Conservation (phyloP, 2,113 vertebrate species). For the Orthonyx spaldingii region DNA sequence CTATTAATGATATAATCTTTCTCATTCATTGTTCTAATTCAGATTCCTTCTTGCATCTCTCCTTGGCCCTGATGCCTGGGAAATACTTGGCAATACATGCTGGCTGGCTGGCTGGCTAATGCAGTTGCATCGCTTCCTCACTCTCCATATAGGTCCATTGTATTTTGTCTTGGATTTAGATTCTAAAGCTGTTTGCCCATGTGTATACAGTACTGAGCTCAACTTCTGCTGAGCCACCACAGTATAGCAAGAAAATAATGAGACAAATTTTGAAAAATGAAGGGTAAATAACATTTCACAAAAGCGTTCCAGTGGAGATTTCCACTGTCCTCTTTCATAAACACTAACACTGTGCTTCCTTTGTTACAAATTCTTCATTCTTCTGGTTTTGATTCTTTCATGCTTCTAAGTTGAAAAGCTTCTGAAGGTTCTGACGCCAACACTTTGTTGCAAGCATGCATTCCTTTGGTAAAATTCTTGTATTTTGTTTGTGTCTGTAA, state of each 20-base stretch:
- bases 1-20: neutral
- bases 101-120: slow-evolving; percentile 25
- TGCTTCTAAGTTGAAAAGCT: neutral
- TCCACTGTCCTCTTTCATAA: neutral
- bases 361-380: neutral
- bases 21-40: neutral
- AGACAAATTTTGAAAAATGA: neutral
- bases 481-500: neutral
- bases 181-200: neutral
- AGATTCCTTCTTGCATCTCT: neutral
- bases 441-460: neutral
- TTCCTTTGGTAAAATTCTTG: neutral
- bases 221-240: neutral
- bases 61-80: slow-evolving; percentile 4
- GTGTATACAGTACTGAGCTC: neutral
- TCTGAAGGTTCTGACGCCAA: neutral
- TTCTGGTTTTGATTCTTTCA: slow-evolving; percentile 21
- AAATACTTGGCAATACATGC: slow-evolving; percentile 23
- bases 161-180: neutral
- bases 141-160: neutral
- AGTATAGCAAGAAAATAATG: neutral
- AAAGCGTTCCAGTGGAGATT: neutral
- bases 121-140: neutral
- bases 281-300: neutral
- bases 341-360: neutral